phyloP scores from a whole-genome alignment of 30 jellyfish, hydroid and myxozoan genomes.

The Turritopsis dohrnii region DNA sequence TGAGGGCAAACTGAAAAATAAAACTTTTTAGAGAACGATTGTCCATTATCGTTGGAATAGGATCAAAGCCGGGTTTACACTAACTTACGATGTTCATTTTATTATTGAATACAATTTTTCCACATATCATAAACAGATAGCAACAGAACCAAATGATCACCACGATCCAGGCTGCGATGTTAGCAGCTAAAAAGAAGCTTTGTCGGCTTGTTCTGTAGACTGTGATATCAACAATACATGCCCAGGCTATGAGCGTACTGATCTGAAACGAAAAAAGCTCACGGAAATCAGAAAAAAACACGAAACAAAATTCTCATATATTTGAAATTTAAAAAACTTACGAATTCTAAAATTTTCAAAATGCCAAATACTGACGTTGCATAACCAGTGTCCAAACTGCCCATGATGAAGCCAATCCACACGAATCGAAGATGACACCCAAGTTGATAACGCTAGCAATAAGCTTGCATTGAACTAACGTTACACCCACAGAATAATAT shows the following conservation, averaged over 20 bases:
- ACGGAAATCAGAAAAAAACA: no score
- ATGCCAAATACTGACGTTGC: slow-evolving; percentile 5
- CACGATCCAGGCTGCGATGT: slow-evolving; percentile 6
- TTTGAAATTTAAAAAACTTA: no score
- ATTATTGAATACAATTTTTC: background rate
- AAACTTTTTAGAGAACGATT: background rate
- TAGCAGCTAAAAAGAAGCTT: background rate
- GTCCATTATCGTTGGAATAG: no score
- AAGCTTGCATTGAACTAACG: no score
- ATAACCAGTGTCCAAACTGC: background rate
- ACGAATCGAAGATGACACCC: no score
- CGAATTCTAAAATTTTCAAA: slow-evolving; percentile 4
- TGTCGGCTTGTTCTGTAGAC: background rate
- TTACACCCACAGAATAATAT: no score
- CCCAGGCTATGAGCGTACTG: background rate
- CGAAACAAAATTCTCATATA: no score
- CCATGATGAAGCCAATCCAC: background rate
- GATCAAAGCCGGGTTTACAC: background rate
- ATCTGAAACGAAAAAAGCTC: background rate
- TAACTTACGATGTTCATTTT: slow-evolving; percentile 12
- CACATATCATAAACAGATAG: slow-evolving; percentile 4
- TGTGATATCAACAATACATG: background rate
- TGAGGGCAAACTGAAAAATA: background rate
- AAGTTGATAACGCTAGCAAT: no score
- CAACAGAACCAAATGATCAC: background rate